phyloP scores from a whole-genome alignment of 2,797 vertebrate genomes.

The Holocentrus rufus region DNA sequence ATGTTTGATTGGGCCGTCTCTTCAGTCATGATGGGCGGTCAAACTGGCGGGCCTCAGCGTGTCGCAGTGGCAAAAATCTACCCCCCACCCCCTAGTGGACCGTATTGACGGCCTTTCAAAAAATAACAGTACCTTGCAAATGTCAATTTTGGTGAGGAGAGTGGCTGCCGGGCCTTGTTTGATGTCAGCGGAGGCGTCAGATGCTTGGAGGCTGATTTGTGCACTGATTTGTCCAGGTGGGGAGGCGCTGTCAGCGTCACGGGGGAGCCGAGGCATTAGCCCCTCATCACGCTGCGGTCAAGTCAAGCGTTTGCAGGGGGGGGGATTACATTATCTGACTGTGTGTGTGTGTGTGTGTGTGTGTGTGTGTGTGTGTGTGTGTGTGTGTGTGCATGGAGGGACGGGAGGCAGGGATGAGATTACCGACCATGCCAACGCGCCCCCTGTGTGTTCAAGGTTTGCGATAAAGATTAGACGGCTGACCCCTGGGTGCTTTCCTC shows the following conservation, averaged over 20 bases:
- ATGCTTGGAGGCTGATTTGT: constrained; percentile 6
- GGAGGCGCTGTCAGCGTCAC: not conserved
- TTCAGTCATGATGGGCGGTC: not conserved
- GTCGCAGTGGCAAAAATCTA: constrained; percentile 17
- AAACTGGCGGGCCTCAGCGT: not conserved
- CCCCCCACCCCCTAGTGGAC: constrained; percentile 3
- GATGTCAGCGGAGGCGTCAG: constrained; percentile 39
- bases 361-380: not conserved
- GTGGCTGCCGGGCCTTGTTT: constrained; percentile 17
- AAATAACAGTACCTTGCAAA: constrained; percentile 36
- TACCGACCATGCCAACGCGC: constrained; percentile 32
- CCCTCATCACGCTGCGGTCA: not conserved
- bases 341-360: constrained; percentile 23
- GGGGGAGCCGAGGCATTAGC: not conserved
- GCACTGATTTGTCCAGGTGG: constrained; percentile 29
- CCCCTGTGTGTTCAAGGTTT: constrained; percentile 58
- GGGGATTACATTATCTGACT: constrained; percentile 43
- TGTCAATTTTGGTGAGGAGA: constrained; percentile 32
- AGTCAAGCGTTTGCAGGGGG: constrained; percentile 1
- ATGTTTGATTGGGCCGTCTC: not conserved
- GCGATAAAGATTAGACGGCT: constrained; percentile 57
- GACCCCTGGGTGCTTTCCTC: constrained; percentile 10
- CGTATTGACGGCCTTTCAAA: constrained; percentile 11
- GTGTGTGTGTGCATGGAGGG: not conserved
- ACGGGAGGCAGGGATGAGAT: constrained; percentile 42